Conservation (phyloP, 2,888 invertebrate species). For the Polymixis lichenea region DNA sequence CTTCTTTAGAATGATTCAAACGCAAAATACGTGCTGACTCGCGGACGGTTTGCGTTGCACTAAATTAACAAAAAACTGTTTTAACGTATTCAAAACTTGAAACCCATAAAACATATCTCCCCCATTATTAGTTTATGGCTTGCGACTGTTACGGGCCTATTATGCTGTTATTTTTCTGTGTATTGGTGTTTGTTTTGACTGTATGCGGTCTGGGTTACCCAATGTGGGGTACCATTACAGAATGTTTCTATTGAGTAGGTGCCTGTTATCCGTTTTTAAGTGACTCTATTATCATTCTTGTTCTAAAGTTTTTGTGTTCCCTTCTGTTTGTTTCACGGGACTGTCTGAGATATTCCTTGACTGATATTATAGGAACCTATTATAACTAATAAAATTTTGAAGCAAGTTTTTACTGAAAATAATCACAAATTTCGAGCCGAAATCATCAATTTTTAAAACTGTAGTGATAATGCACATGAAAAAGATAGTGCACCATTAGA, state of each 20-base stretch:
- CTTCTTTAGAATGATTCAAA: conserved; percentile 55
- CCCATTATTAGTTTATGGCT: conserved; percentile 90
- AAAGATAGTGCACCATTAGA: not conserved
- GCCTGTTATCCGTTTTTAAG: conserved; percentile 62
- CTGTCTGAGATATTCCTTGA: not conserved
- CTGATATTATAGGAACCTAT: not conserved
- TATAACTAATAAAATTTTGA: not conserved
- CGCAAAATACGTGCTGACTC: conserved; percentile 81
- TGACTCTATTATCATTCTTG: conserved; percentile 70
- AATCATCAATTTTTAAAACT: not conserved
- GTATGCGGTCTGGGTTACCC: conserved; percentile 85
- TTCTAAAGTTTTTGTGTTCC: conserved; percentile 57
- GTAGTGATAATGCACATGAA: no score
- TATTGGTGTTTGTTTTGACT: conserved; percentile 87
- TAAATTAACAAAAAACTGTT: conserved; percentile 85
- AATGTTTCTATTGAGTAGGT: conserved; percentile 77
- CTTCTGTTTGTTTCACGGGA: conserved; percentile 37
- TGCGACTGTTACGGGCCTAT: conserved; percentile 88
- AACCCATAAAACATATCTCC: conserved; percentile 90
- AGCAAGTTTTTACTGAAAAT: not conserved
- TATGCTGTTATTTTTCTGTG: conserved; percentile 88
- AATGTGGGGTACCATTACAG: conserved; percentile 83
- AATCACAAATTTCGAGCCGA: not conserved
- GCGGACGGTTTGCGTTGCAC: conserved; percentile 83
- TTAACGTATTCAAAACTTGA: conserved; percentile 88